Evolutionary conservation across 2,797 vertebrate genomes (phyloP).

Genomic region (Malurus leucopterus): DNA sequence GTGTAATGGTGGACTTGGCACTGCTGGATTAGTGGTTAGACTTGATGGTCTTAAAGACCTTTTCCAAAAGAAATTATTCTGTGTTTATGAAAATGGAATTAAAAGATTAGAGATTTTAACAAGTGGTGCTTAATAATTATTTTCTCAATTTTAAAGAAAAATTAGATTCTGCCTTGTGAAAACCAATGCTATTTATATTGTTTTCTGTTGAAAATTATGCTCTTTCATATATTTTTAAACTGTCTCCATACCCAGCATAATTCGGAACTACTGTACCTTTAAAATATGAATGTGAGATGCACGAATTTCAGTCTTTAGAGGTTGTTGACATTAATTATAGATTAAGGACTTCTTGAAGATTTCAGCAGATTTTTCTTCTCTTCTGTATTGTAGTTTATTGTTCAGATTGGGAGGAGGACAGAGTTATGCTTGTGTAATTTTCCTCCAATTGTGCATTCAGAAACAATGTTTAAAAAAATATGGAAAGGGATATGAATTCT

Average conservation of each 20-base stretch:
- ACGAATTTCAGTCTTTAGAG: neutral
- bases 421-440: neutral
- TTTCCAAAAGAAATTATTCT: neutral
- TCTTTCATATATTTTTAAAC: constrained; percentile 11
- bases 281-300: constrained; percentile 38
- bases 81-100: neutral
- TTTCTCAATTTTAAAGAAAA: neutral
- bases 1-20: neutral
- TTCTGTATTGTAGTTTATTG: neutral
- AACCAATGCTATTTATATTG: neutral
- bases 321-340: constrained; percentile 36
- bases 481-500: neutral
- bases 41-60: neutral
- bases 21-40: neutral
- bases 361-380: neutral
- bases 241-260: neutral
- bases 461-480: neutral
- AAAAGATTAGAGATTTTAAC: neutral
- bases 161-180: fast-evolving
- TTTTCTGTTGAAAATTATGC: neutral
- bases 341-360: constrained; percentile 26
- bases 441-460: neutral
- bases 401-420: neutral
- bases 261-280: constrained; percentile 21
- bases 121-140: neutral